phyloP scores from a whole-genome alignment of 2,888 invertebrate species.

The Temnothorax unifasciatus region DNA sequence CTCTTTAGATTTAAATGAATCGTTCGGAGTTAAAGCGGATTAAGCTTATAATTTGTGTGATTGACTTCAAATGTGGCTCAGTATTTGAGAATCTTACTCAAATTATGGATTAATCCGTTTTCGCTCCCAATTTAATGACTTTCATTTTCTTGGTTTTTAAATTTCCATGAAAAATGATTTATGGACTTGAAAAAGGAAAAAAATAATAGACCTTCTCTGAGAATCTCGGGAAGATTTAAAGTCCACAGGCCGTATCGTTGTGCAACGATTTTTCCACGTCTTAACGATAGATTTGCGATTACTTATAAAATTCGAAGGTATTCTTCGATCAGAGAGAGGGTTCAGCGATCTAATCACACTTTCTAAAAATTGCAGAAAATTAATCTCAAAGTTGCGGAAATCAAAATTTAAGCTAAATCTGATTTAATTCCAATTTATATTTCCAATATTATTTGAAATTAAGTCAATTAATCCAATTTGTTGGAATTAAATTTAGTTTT shows the following conservation, averaged over 20 bases:
- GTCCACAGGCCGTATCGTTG: constrained; percentile 20
- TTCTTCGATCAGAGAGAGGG: not conserved
- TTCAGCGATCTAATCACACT: not conserved
- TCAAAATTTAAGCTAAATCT: constrained; percentile 3
- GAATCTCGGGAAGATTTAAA: constrained; percentile 18
- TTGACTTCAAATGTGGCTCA: not conserved
- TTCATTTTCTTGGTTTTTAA: constrained; percentile 4
- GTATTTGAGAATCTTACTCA: not conserved
- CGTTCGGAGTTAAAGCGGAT: not conserved
- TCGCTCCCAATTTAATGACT: not conserved
- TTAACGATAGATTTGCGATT: constrained; percentile 16
- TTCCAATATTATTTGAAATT: constrained; percentile 1
- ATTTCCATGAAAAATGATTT: constrained; percentile 18
- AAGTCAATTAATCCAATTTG: constrained; percentile 23
- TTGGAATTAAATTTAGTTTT: constrained; percentile 8
- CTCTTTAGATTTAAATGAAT: not conserved
- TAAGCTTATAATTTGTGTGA: constrained; percentile 21
- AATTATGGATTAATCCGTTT: constrained; percentile 3
- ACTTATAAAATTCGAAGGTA: constrained; percentile 12
- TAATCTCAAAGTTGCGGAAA: constrained; percentile 20
- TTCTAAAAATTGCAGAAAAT: constrained; percentile 22
- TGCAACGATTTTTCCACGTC: constrained; percentile 19
- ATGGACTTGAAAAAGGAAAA: not conserved
- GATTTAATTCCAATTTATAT: constrained; percentile 32
- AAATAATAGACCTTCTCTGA: constrained; percentile 15